Conservation (phyloP, 92 coral and sea anemone species). For the Bergia sp. region DNA sequence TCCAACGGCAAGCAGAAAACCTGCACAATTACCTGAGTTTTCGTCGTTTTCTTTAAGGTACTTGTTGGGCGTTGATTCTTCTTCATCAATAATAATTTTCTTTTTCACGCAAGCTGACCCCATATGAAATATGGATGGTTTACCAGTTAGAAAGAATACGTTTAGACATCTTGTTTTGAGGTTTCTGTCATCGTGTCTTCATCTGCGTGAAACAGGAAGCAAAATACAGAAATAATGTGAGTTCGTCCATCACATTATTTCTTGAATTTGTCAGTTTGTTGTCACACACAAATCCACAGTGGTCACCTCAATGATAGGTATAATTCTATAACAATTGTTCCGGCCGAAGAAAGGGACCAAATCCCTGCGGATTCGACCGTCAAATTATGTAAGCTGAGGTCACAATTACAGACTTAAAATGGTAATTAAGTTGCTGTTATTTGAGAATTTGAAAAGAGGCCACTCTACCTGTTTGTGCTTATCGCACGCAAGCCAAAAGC, state of each 20-base stretch:
- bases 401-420: constrained; percentile 43
- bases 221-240: constrained; percentile 19
- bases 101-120: constrained; percentile 42
- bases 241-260: not conserved
- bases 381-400: constrained; percentile 43
- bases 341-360: not conserved
- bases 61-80: constrained; percentile 22
- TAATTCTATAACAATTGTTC: constrained; percentile 22
- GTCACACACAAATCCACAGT: not conserved
- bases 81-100: not conserved
- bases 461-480: constrained; percentile 16
- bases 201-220: constrained; percentile 11
- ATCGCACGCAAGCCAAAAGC: constrained; percentile 30
- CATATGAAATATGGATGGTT: constrained; percentile 12
- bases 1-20: not conserved
- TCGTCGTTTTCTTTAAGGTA: constrained; percentile 46
- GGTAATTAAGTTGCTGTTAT: constrained; percentile 47
- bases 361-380: constrained; percentile 42
- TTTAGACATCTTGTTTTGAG: constrained; percentile 22
- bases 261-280: not conserved
- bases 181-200: constrained; percentile 31
- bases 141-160: not conserved
- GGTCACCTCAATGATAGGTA: not conserved
- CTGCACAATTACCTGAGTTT: constrained; percentile 31
- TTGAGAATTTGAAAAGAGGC: constrained; percentile 26